Evolutionary conservation across 2,888 invertebrate genomes (phyloP).

Genomic region (Coelinius sp.): DNA sequence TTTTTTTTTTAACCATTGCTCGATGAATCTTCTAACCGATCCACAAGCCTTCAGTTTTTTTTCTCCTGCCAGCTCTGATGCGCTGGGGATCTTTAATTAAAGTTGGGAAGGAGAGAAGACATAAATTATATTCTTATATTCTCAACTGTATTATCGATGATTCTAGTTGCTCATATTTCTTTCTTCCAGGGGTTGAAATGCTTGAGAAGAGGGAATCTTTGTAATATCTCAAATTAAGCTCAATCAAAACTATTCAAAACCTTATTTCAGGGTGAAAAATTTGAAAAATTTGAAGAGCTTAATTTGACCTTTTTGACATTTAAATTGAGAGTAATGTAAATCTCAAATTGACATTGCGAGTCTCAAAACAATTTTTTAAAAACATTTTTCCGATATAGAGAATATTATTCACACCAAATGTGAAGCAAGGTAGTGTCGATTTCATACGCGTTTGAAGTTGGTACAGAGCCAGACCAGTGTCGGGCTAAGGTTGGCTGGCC

Average conservation of each 20-base stretch:
- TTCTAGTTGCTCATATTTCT: neutral
- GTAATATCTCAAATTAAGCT: no score
- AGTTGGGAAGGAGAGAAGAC: conserved; percentile 35
- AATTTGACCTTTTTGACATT: no score
- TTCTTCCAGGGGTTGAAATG: neutral
- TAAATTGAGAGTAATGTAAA: no score
- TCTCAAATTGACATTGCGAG: no score
- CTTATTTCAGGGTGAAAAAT: no score
- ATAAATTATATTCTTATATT: conserved; percentile 14
- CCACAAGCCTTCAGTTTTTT: neutral
- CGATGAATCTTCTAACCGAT: conserved; percentile 33
- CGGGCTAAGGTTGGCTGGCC: conserved; percentile 59
- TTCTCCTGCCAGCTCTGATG: neutral
- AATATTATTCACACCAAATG: neutral
- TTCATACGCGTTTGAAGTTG: conserved; percentile 66
- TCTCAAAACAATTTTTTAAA: no score
- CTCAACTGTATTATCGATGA: neutral
- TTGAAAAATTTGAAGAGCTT: no score
- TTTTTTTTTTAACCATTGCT: conserved; percentile 3
- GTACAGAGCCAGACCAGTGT: conserved; percentile 62
- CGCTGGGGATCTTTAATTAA: conserved; percentile 20
- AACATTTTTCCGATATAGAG: no score
- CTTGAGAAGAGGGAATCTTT: no score
- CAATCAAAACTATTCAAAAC: no score
- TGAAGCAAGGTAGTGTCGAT: conserved; percentile 52